Conservation (phyloP, 2,113 vertebrate species). For the Pelobates fuscus region DNA sequence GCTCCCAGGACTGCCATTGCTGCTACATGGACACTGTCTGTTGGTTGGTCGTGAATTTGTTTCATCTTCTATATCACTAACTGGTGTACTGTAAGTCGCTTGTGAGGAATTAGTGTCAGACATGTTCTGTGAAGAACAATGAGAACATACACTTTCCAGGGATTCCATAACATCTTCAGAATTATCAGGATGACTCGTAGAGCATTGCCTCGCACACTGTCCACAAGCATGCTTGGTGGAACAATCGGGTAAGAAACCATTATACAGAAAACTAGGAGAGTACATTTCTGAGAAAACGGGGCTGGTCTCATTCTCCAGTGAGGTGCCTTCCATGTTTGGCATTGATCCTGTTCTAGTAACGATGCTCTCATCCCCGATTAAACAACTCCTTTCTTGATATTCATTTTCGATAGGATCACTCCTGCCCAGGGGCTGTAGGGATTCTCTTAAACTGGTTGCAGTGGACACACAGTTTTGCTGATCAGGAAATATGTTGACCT, state of each 20-base stretch:
- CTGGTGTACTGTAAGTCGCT: constrained; percentile 56
- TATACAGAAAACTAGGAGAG: constrained; percentile 63
- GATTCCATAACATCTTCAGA: constrained; percentile 45
- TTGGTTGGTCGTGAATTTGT: constrained; percentile 43
- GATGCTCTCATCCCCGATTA: constrained; percentile 90
- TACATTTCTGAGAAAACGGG: constrained; percentile 47
- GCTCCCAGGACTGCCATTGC: constrained; percentile 53
- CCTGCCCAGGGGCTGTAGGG: constrained; percentile 51
- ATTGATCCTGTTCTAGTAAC: constrained; percentile 69
- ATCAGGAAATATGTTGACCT: background rate
- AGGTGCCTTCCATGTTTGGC: constrained; percentile 51
- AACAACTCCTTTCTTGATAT: constrained; percentile 70
- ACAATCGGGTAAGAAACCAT: too few species aligned
- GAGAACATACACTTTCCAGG: constrained; percentile 50
- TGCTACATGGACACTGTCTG: constrained; percentile 49
- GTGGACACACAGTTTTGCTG: background rate
- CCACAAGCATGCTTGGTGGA: constrained; percentile 58
- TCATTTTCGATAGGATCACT: constrained; percentile 69
- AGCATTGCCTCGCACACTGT: constrained; percentile 53
- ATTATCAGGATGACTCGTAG: constrained; percentile 46
- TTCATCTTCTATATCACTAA: constrained; percentile 1
- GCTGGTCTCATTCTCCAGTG: constrained; percentile 28
- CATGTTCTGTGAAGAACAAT: constrained; percentile 64
- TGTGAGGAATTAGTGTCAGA: constrained; percentile 68
- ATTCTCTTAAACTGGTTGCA: constrained; percentile 7